A percentile compares a stretch with the other conserved stretches of the same genome.
Conservation (phyloP, 2,888 invertebrate genomes). For the Caenorhabditis angaria region DNA sequence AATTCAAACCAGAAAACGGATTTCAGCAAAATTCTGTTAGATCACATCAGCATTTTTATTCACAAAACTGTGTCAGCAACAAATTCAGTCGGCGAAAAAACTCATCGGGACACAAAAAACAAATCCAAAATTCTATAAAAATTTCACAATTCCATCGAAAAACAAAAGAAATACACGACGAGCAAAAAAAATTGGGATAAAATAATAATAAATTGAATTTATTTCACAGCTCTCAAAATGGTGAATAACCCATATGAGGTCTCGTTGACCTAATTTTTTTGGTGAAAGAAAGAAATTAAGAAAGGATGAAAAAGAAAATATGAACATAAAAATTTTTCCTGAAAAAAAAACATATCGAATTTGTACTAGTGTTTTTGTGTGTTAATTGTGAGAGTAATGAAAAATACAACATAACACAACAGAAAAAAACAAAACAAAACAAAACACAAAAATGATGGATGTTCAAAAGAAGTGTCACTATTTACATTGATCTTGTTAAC, state of each 20-base stretch:
- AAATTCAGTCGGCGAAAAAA: too few relatives aligned
- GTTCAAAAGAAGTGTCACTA: background rate
- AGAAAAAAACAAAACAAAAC: background rate
- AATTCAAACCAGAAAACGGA: too few relatives aligned
- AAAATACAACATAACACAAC: too few relatives aligned
- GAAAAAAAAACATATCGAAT: background rate
- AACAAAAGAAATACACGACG: background rate
- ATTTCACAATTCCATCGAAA: background rate
- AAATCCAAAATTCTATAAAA: background rate
- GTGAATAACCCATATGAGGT: background rate
- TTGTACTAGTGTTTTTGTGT: background rate
- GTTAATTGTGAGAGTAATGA: background rate
- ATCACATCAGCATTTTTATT: too few relatives aligned
- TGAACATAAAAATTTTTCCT: background rate
- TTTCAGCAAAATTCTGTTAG: too few relatives aligned
- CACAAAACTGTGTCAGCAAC: too few relatives aligned
- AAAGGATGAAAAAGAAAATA: too few relatives aligned
- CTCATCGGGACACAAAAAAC: too few relatives aligned
- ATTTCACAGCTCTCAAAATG: too few relatives aligned
- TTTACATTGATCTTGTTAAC: background rate
- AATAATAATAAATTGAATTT: conserved; percentile 4
- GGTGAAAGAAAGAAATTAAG: too few relatives aligned
- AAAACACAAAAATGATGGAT: conserved; percentile 4
- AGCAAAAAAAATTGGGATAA: background rate
- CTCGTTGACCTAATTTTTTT: background rate